A percentile compares a stretch with the other conserved stretches of the same genome.
Conservation (phyloP, 35 echinoderm and acorn worm species). For the Strongylocentrotus purpuratus region DNA sequence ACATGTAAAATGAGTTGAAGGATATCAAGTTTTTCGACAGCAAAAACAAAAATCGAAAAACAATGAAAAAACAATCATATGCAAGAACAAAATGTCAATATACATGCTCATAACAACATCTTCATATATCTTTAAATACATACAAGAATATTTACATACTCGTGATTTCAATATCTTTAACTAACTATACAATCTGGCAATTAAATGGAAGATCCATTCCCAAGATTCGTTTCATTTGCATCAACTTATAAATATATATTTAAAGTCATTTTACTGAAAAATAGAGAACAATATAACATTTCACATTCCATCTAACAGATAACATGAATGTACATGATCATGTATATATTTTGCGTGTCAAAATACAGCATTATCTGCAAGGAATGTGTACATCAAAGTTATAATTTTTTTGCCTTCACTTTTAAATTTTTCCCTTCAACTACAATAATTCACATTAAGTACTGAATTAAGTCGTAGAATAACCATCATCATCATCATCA, state of each 20-base stretch:
- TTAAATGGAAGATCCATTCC: not conserved
- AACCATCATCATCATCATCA: not conserved
- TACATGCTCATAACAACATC: slow-evolving; percentile 9
- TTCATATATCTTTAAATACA: slow-evolving; percentile 20
- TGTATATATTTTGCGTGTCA: not conserved
- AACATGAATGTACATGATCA: not conserved
- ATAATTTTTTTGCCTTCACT: not conserved
- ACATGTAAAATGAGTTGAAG: slow-evolving; percentile 5
- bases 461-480: not conserved
- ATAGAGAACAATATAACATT: not conserved
- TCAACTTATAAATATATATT: not conserved
- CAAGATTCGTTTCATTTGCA: not conserved
- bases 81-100: slow-evolving; percentile 2
- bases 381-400: not conserved
- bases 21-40: not conserved
- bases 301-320: not conserved
- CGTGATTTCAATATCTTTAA: not conserved
- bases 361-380: not conserved
- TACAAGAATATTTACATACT: slow-evolving; percentile 14
- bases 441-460: not conserved
- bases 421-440: not conserved
- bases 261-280: not conserved
- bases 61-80: not conserved
- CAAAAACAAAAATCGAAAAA: not conserved
- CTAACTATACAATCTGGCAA: not conserved